Evolutionary conservation across 2,888 invertebrate species (phyloP), one percentile per base, ranked within the genome.

Genomic region (Xestia xanthographa): DNA sequence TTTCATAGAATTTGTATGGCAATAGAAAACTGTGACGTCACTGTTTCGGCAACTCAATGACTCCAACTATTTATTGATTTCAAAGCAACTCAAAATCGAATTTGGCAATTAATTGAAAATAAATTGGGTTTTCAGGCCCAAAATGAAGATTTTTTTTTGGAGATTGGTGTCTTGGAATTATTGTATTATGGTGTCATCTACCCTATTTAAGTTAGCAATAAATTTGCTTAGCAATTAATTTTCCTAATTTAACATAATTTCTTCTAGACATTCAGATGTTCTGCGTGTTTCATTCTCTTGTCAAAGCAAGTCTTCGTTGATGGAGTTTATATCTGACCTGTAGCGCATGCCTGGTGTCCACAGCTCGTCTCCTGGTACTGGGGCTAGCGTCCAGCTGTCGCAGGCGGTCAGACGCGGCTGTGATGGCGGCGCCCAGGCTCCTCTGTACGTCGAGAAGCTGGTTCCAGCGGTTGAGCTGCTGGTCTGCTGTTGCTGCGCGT

Each of bases 311-410:
- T 26, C 2, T 56, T 56, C 14, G 14, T 56, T 14, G 14, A 34
- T 56, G 56, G 6, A 26, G 29, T 58, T 62, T 22, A 2, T 62
- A 60, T 50, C 76, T 84, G 90, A 98, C 98, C 97, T 98, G 97
- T 86, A 98, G 94, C 82, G 97, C 97, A 93, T 97, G 97, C 90
- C 97, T 97, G 83, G 98, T 98, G 90, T 98, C 98, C 80, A 97
- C 95, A 82, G 98, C 97, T 90, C 98, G 98, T 85, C 98, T 97
- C 91, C 98, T 97, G 68, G 98, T 98, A 89, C 98, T 97, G 69
- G 98, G 98, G 81, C 97, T 97, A 75, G 97, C 97, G 93, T 99
- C 98, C 86, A 98, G 97, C 94, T 98, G 98, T 87, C 98, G 97
- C 88, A 97, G 97, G 79, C 98, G 97, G 92, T 98, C 98, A 77